Conservation (phyloP, 2,797 vertebrate species). For the Melanitta fusca region DNA sequence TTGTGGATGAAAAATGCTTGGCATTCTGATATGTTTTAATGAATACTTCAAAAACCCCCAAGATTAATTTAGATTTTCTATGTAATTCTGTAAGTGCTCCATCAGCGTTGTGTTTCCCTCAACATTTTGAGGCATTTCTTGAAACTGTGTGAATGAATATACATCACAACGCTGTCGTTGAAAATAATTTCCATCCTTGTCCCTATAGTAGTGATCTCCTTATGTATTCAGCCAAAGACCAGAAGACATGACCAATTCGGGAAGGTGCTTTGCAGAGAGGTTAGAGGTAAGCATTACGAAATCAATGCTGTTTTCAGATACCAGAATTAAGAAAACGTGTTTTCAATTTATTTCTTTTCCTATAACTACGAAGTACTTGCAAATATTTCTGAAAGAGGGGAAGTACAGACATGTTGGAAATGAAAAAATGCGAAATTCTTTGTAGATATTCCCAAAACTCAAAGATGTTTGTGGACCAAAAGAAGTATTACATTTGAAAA, state of each 20-base stretch:
- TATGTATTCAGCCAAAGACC: background rate
- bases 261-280: background rate
- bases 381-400: accelerated
- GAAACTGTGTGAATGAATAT: slow-evolving; percentile 8
- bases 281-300: background rate
- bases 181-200: slow-evolving; percentile 24
- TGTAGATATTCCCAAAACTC: too few species aligned
- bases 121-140: slow-evolving; percentile 3
- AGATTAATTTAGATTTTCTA: slow-evolving; percentile 35
- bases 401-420: background rate
- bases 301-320: background rate
- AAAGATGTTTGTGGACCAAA: background rate
- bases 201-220: background rate
- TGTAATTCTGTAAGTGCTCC: slow-evolving; percentile 40
- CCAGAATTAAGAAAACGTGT: background rate
- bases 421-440: too few species aligned
- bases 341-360: background rate
- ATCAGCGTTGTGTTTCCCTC: background rate
- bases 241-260: background rate
- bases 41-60: slow-evolving; percentile 3
- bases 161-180: background rate
- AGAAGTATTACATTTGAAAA: background rate
- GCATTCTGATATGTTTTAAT: slow-evolving; percentile 23
- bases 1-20: background rate
- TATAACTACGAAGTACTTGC: background rate